These are phyloP conservation scores for Chironomus striatipennis DNA, from an alignment of 1,140 invertebrate species.

Conservation along the genomic window DNA sequence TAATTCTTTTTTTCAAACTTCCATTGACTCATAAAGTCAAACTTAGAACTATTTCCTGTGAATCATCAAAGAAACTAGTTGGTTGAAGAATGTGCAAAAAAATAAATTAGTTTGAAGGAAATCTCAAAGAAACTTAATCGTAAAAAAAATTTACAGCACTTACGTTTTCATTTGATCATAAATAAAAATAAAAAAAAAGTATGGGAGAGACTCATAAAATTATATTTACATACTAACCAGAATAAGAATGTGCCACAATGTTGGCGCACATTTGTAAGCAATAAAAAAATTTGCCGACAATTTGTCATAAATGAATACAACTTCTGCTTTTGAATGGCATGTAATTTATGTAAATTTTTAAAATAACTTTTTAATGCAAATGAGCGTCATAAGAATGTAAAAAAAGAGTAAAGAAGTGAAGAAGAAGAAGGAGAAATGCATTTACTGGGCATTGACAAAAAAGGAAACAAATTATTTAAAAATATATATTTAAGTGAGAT, in stretches of 20 bases:
- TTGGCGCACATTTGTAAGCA: constrained; percentile 23
- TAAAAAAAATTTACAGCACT: not conserved
- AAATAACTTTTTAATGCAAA: constrained; percentile 36
- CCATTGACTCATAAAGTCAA: no score
- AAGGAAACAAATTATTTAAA: not conserved
- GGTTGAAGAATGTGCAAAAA: not conserved
- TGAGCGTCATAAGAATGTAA: constrained; percentile 33
- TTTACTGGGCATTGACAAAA: constrained; percentile 4
- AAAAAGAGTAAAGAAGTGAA: constrained; percentile 5
- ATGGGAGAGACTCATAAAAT: not conserved
- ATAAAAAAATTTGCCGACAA: constrained; percentile 28
- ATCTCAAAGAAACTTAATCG: not conserved
- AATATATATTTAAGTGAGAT: no score
- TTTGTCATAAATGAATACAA: constrained; percentile 24
- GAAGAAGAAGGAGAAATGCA: constrained; percentile 37
- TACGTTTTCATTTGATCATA: not conserved
- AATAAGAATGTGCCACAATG: not conserved
- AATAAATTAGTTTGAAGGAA: not conserved
- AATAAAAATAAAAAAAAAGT: not conserved
- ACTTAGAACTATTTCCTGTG: not conserved
- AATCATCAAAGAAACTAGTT: not conserved
- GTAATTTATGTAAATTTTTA: constrained; percentile 24
- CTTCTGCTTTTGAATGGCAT: not conserved
- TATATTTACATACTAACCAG: not conserved
- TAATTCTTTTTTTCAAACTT: no score